Base-by-base conservation (phyloP, 2,888 invertebrate species). In the Trichopria drosophilae region DNA sequence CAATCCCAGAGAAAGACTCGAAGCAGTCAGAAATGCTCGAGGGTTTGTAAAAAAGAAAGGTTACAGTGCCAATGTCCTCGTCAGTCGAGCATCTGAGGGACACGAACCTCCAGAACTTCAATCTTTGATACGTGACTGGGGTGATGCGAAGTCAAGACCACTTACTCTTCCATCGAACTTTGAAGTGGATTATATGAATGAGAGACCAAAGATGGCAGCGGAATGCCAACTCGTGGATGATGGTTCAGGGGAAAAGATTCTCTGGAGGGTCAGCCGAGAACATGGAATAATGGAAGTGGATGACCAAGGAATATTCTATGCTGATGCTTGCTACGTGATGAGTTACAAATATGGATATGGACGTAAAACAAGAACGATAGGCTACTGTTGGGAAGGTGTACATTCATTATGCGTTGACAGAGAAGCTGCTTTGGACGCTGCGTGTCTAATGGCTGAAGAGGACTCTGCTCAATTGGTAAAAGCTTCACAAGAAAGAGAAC, bases 221-320 rank as follows among this genome's bases (percentile, higher is more conserved):
- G 85, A 92, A 77, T 86, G 89, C 0, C 92, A 93, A 71, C 81
- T 96, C 61, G 85, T 94, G 16, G 96, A 96, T 71, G 94, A 94
- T 76, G 96, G 94, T 0, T 82, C 84, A 0, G 95, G 93, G 2
- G 84, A 84, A 22, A 81, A 86, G 28, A 83, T 84, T 49, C 80
- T 93, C 45, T 93, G 88, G 87, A 83, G 88, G 62, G 82, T 93
- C 26, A 78, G 81, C 46, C 75, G 76, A 32, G 78, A 79, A 24
- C 70, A 70, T 57, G 78, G 78, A 32, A 68, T 75, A 64, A 49
- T 53, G 1, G 47, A 57, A 32, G 48, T 68, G 12, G 61, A 65
- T 1, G 66, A 71, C 47, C 58, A 41, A 5, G 70, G 67, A 5
- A 63, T 72, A 26, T 71, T 69, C 39, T 74, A 73, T 31, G 80